Conservation (phyloP, 1,140 invertebrate species). For the Pissodes strobi region DNA sequence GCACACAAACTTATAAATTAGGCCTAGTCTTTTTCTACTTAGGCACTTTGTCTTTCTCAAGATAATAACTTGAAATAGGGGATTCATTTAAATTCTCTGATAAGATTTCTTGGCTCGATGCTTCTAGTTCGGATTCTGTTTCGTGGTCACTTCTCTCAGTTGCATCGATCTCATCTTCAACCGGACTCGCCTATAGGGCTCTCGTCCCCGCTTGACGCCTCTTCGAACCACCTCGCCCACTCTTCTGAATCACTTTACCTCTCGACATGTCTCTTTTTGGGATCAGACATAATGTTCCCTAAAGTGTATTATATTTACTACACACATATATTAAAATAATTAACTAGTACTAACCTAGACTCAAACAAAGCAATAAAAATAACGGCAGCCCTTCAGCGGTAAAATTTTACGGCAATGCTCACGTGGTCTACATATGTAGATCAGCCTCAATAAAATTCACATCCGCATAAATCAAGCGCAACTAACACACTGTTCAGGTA, state of each 20-base stretch:
- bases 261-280: background rate
- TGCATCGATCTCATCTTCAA: background rate
- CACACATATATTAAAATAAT: background rate
- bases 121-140: constrained; percentile 2
- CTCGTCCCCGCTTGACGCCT: background rate
- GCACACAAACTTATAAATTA: background rate
- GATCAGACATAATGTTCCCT: background rate
- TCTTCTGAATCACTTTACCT: background rate
- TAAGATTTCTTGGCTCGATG: background rate
- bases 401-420: no score
- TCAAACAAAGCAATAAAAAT: no score
- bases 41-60: constrained; percentile 9
- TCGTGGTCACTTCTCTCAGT: background rate
- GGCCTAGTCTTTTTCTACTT: constrained; percentile 5
- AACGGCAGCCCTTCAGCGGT: no score
- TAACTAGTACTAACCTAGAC: no score
- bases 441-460: no score
- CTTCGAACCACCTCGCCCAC: background rate
- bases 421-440: no score
- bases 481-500: no score
- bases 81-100: background rate
- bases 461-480: no score
- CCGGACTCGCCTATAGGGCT: background rate
- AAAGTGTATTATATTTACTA: no score
- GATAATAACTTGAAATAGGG: constrained; percentile 1